Evolutionary conservation across 1,140 invertebrate genomes (phyloP), one percentile per base, ranked within the genome.

Genomic region (Asbolus verrucosus): DNA sequence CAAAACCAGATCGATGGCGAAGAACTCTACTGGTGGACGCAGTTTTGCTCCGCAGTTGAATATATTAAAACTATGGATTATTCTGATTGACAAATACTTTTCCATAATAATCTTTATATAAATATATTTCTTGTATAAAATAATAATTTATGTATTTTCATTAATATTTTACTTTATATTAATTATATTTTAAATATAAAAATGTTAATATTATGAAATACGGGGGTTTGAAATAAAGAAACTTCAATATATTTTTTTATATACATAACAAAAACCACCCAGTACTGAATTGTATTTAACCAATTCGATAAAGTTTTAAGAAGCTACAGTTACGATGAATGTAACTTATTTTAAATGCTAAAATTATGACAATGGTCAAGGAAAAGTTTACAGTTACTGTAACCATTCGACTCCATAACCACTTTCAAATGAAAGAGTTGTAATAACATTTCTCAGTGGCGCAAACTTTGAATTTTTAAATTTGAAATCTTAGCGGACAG

Each of bases 31-130:
- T 98, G 96, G 90, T 99, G 97, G 97, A 97, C 95, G 33, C 96
- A 98, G 81, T 98, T 99, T 82, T 94, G 92, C 73, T 93, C 96
- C 0, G 95, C 96, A 6, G 93, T 98, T 24, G 95, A 98, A 83
- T 98, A 97, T 84, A 98, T 98, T 76, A 99, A 99, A 85, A 98
- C 94, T 39, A 97, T 98, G 95, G 94, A 95, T 82, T 95, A 94
- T 82, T 79, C 74, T 67, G 80, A 83, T 74, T 81, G 74, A 79
- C 62, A 73, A 59, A 50, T 70, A 33, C 67, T 75, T 14, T 62
- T 70, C 24, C 19, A 65, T 16, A 67, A 59, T 72, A 70, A 67
- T 62, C 50, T 50, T n/a, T 69, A 66, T 61, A 63, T 41, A 41
- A 46, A 69, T 69, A 63, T 43, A 43, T 54, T 39, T 39, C 39